Evolutionary conservation across 2,888 invertebrate species (phyloP).

Genomic region (Entomobrya proxima): DNA sequence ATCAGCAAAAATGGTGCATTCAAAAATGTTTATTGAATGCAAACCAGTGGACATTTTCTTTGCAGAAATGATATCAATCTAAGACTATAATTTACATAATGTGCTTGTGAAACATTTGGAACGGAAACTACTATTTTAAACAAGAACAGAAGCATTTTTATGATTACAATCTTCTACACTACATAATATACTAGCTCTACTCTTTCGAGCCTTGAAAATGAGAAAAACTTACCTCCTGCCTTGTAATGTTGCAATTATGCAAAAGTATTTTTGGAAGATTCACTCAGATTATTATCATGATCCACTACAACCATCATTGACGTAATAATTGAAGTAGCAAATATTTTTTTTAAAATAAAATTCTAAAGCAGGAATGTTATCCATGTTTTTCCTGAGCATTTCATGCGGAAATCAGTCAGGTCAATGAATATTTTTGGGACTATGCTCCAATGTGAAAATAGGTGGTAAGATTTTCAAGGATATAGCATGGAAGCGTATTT

Average conservation of each 20-base stretch:
- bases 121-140: slow-evolving; percentile 15
- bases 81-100: not conserved
- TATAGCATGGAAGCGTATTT: not conserved
- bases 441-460: not conserved
- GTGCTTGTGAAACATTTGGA: slow-evolving; percentile 6
- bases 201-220: not conserved
- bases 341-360: not conserved
- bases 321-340: slow-evolving; percentile 2
- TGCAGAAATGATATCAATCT: not conserved
- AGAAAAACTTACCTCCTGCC: not conserved
- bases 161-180: not conserved
- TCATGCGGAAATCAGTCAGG: not conserved
- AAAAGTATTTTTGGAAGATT: not conserved
- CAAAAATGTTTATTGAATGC: too few relatives aligned
- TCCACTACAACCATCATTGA: not conserved
- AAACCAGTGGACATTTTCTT: too few relatives aligned
- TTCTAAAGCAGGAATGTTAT: too few relatives aligned
- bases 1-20: too few relatives aligned
- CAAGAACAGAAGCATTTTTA: not conserved
- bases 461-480: not conserved
- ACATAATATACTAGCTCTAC: not conserved
- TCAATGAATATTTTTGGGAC: not conserved
- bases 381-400: not conserved
- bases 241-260: not conserved
- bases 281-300: not conserved